Evolutionary conservation across 92 coral and sea anemone genomes (phyloP), one percentile per base, ranked within the genome.

Genomic region (Bergia puertoricense): DNA sequence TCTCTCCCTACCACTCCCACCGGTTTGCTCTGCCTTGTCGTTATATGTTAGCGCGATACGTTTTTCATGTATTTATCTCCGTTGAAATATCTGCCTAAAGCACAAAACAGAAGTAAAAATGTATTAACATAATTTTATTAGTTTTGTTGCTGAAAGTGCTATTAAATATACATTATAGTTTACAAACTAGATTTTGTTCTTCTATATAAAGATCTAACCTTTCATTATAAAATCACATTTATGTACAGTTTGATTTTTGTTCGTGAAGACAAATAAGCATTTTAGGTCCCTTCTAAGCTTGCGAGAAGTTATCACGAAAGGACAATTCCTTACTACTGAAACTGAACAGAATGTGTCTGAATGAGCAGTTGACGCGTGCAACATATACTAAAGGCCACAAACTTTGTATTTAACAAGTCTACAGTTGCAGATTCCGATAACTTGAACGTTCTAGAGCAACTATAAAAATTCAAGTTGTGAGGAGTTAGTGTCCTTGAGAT

Each of bases 61-160:
- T 48, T 11, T 54, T 13, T 54, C 59, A 11, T 54, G 59, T 11
- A 15, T 54, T 18, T 15, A 6, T 11, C 10, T 10, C 59, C 16
- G 59, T 54, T 54, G 59, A 54, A 54, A 54, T 54, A 54, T 54
- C 59, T 8, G 9, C 59, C 16, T 54, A 54, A 54, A 13, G 15
- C 59, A 10, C 59, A 54, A 54, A 11, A 8, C 59, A 54, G 44
- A 39, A 8, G 77, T 10, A 23, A 73, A 73, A 37, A 9, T 9
- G 40, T 37, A 39, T 8, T 37, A 73, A 73, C 77, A 73, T 8
- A 69, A n/a, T 69, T 69, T 73, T 73, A 73, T 62, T 62, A 62
- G 30, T 73, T 73, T 73, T 37, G 15, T 73, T 73, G 14, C 77
- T 36, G 77, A 73, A 73, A 73, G 77, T 73, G 77, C 77, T 73